A percentile compares a stretch with the other conserved stretches of the same genome.
These are phyloP conservation scores for Athetis lepigone DNA, from an alignment of 2,888 invertebrate genomes.

Conservation along the genomic window DNA sequence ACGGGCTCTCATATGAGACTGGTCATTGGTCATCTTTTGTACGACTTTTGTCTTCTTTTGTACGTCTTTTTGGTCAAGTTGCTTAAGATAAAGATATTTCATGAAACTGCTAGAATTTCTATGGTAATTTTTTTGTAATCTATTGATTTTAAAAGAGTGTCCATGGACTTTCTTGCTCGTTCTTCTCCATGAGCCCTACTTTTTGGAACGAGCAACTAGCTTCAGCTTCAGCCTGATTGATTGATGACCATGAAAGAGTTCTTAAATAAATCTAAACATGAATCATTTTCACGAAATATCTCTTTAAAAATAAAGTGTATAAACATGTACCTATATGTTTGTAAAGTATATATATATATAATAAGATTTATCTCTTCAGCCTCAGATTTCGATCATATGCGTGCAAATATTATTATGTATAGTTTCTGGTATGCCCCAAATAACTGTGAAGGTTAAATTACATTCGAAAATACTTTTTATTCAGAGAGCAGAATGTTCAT, in stretches of 20 bases:
- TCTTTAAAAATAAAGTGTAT: not conserved
- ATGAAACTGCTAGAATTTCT: too few relatives aligned
- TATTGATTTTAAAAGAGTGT: too few relatives aligned
- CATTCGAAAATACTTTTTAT: conserved; percentile 46
- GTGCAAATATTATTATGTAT: conserved; percentile 9
- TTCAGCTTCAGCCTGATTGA: not conserved
- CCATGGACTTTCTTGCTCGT: too few relatives aligned
- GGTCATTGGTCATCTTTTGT: too few relatives aligned
- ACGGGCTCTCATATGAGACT: too few relatives aligned
- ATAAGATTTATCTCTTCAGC: conserved; percentile 22
- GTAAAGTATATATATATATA: conserved; percentile 26
- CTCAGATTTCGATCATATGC: conserved; percentile 16
- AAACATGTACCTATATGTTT: too few relatives aligned
- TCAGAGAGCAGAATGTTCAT: conserved; percentile 16
- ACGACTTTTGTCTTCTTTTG: too few relatives aligned
- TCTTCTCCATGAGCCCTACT: too few relatives aligned
- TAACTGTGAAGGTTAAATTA: conserved; percentile 51
- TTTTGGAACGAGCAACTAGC: too few relatives aligned
- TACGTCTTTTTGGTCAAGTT: too few relatives aligned
- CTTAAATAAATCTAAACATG: not conserved
- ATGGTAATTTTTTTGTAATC: too few relatives aligned
- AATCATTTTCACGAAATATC: not conserved
- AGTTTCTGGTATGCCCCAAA: conserved; percentile 29
- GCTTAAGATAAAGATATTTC: too few relatives aligned
- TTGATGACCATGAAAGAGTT: not conserved